phyloP scores from a whole-genome alignment of 2,113 vertebrate species.

The Podiceps cristatus region DNA sequence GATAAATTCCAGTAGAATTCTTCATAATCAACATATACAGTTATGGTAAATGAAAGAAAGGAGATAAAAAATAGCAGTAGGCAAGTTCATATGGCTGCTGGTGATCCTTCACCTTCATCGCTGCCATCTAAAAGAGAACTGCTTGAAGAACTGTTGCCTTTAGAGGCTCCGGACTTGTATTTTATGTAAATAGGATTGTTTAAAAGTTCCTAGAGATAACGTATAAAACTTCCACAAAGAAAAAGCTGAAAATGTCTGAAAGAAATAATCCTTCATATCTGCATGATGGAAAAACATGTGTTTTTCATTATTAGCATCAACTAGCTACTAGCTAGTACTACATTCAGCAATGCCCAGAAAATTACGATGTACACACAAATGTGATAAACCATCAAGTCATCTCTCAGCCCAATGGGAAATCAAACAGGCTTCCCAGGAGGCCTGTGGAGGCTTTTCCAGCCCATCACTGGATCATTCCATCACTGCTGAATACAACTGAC shows the following conservation, averaged over 20 bases:
- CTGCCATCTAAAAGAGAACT: background rate
- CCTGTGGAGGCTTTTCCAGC: background rate
- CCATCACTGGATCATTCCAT: background rate
- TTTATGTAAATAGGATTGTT: background rate
- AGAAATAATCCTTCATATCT: background rate
- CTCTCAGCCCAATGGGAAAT: background rate
- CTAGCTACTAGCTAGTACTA: background rate
- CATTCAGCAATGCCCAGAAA: background rate
- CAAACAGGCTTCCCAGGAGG: background rate
- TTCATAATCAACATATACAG: background rate
- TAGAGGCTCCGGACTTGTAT: background rate
- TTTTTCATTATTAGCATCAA: background rate
- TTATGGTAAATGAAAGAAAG: background rate
- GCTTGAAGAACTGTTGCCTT: background rate
- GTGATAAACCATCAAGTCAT: background rate
- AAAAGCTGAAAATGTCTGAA: background rate
- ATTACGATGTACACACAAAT: background rate
- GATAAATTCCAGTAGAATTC: background rate
- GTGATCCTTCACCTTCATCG: background rate
- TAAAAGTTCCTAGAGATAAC: background rate
- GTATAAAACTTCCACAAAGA: background rate
- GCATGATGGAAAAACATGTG: background rate
- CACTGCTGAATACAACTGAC: background rate
- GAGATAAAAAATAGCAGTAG: background rate
- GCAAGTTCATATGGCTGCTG: background rate